These are phyloP conservation scores for Siphlonurus alternatus DNA, from an alignment of 2,888 invertebrate species.

Conservation along the genomic window DNA sequence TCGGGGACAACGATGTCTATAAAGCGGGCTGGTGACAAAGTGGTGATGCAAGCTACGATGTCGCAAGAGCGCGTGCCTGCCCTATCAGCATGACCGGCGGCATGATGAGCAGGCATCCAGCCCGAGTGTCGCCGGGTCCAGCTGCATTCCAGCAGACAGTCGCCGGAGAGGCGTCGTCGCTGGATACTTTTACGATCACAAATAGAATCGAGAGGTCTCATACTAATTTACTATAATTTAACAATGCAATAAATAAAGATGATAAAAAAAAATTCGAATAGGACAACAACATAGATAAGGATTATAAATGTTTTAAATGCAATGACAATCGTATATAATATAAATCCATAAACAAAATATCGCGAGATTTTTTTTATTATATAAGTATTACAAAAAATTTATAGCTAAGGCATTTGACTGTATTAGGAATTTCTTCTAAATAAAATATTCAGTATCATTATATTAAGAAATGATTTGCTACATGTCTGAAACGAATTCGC, in stretches of 20 bases:
- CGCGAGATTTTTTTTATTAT: too few species aligned
- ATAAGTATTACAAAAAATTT: too few species aligned
- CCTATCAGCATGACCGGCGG: not conserved
- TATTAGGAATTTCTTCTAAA: too few species aligned
- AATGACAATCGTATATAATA: not conserved
- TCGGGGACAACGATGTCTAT: too few species aligned
- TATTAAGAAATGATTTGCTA: too few species aligned
- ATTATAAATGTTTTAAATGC: not conserved
- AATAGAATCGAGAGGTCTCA: not conserved
- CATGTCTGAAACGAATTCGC: too few species aligned
- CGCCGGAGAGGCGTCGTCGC: not conserved
- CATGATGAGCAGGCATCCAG: too few species aligned
- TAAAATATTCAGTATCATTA: too few species aligned
- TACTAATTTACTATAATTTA: not conserved
- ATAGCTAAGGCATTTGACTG: too few species aligned
- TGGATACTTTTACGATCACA: not conserved
- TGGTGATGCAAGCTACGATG: too few species aligned
- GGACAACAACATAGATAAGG: not conserved
- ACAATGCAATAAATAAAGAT: not conserved
- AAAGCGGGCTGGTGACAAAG: too few species aligned
- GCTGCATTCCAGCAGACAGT: not conserved
- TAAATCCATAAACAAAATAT: not conserved
- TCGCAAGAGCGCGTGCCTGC: not conserved
- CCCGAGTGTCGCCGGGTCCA: too few species aligned
- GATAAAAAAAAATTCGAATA: not conserved